Evolutionary conservation across 2,888 invertebrate species (phyloP).

Genomic region (Tridacna gigas): DNA sequence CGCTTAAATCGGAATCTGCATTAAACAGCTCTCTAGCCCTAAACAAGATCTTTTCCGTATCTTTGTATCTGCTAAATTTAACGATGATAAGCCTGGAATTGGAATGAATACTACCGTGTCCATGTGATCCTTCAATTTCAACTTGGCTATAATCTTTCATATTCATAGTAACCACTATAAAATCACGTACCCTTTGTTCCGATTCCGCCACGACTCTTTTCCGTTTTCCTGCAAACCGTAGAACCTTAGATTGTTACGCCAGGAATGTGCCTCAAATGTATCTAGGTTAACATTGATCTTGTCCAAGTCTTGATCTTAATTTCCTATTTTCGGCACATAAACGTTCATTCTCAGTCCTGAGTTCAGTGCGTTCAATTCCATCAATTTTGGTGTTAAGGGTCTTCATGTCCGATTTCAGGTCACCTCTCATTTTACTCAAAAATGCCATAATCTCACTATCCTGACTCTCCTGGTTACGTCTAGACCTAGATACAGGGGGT

Average conservation of each 20-base stretch:
- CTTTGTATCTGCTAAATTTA: conserved; percentile 27
- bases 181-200: too few species aligned
- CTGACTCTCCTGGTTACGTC: too few species aligned
- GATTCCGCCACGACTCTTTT: too few species aligned
- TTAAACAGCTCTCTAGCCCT: conserved; percentile 13
- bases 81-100: conserved; percentile 30
- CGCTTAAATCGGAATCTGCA: conserved; percentile 9
- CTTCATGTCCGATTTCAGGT: background rate
- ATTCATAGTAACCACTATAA: too few species aligned
- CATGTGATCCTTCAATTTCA: conserved; percentile 35
- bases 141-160: too few species aligned
- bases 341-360: conserved; percentile 30
- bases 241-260: too few species aligned
- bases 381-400: conserved; percentile 17
- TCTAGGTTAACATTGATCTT: too few species aligned
- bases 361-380: background rate
- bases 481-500: too few species aligned
- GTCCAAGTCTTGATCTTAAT: background rate
- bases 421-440: too few species aligned
- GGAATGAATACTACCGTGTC: conserved; percentile 11
- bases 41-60: conserved; percentile 20
- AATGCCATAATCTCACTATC: too few species aligned
- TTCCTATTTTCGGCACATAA: conserved; percentile 16
- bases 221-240: too few species aligned
- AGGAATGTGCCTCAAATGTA: too few species aligned